Base-by-base conservation (phyloP, 2,888 invertebrate species). In the Sphaerophoria rueppellii region DNA sequence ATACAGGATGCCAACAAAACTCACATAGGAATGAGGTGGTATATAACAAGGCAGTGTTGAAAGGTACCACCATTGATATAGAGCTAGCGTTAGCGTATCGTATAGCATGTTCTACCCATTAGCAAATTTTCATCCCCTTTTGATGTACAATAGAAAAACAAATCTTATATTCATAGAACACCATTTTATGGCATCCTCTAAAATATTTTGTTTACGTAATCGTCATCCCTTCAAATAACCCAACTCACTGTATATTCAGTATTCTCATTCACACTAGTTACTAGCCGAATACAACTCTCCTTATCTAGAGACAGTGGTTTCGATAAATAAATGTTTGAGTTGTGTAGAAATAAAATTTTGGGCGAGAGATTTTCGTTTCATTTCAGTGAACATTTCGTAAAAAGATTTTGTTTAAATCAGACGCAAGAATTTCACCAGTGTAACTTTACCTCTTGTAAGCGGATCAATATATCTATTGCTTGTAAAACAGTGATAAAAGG, bases 321-420 rank as follows among this genome's bases (percentile, higher is more conserved):
- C 89, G 89, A 91, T 91, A 91, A 91, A 91, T 91, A 91, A 91
- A 91, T 91, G 90, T 91, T 91, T 91, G 90, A 91, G 91, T 91
- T 91, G 91, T 91, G 90, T 91, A 91, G 91, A 91, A 91, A 89
- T 90, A 91, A 89, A 87, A 90, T 90, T 91, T 90, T 89, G 91
- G 90, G 91, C 90, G 90, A 91, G 89, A 91, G 90, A 91, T 91
- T 91, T 90, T 91, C 90, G 89, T 90, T 91, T 91, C 90, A 88
- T 89, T 89, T 89, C 89, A 89, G 89, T 90, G 87, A 89, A 90
- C 91, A 91, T 91, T 91, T 91, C 89, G 89, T 89, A 89, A 89
- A 90, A 89, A 90, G 90, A 91, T 91, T 91, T 90, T 90, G 89
- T 89, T 89, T 90, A 89, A 90, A 88, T 88, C 90, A 90, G 91